Conservation (phyloP, 2,888 invertebrate species). For the Drosophila mayaguana region DNA sequence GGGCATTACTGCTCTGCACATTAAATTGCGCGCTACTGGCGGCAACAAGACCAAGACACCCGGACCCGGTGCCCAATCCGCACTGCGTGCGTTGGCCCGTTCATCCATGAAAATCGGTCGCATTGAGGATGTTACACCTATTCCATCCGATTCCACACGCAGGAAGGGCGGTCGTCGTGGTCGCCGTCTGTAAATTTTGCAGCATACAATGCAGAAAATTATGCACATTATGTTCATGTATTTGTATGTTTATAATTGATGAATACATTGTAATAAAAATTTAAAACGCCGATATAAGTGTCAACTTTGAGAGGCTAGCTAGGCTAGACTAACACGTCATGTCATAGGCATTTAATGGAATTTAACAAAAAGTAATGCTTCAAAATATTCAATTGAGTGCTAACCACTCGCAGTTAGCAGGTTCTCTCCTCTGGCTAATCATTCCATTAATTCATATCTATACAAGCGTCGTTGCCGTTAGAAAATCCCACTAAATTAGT, state of each 20-base stretch:
- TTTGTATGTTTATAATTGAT: conserved; percentile 31
- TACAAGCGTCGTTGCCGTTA: not conserved
- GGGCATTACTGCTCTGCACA: conserved; percentile 99
- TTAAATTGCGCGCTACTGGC: conserved; percentile 98
- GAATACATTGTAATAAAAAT: conserved; percentile 43
- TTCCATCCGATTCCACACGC: conserved; percentile 99
- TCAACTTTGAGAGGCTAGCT: not conserved
- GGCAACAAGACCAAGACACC: conserved; percentile 99
- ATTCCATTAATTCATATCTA: not conserved
- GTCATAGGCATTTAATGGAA: too few relatives aligned
- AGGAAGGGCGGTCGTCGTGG: conserved; percentile 99
- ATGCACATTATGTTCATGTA: conserved; percentile 31
- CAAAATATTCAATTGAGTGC: too few relatives aligned
- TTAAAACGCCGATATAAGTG: conserved; percentile 16
- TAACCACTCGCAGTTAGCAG: too few relatives aligned
- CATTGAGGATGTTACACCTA: conserved; percentile 99
- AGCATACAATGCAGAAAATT: conserved; percentile 8
- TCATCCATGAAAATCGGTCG: conserved; percentile 99
- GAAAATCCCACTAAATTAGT: not conserved
- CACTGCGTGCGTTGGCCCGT: conserved; percentile 98
- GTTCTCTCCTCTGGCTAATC: too few relatives aligned
- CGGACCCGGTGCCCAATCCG: conserved; percentile 99
- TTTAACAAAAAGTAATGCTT: too few relatives aligned
- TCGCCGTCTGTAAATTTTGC: conserved; percentile 94
- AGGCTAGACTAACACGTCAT: too few relatives aligned